Evolutionary conservation across 35 echinoderm and acorn worm genomes (phyloP).

Genomic region (Lytechinus variegatus): DNA sequence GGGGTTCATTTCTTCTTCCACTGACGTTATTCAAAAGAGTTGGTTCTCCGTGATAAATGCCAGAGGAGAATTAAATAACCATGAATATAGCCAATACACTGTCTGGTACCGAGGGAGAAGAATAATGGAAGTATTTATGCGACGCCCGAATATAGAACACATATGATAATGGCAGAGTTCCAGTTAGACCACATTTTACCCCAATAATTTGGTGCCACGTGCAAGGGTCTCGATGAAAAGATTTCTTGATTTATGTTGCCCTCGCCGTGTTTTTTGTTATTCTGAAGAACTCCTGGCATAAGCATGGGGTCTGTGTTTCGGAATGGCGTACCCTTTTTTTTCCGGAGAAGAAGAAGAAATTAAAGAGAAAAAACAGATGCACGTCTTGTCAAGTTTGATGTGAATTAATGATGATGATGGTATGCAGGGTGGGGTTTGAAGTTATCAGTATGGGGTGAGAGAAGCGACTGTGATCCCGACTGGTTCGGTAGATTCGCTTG

Average conservation of each 20-base stretch:
- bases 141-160: background rate
- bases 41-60: background rate
- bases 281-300: background rate
- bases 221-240: background rate
- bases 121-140: background rate
- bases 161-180: background rate
- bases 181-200: background rate
- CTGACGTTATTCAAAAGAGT: background rate
- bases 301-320: conserved; percentile 40
- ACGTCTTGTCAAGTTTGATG: conserved; percentile 39
- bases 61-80: background rate
- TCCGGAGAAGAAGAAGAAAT: no score
- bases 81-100: background rate
- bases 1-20: background rate
- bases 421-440: conserved; percentile 38
- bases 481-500: background rate
- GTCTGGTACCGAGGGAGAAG: background rate
- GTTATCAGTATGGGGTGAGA: background rate
- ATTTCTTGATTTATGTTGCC: conserved; percentile 6
- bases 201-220: conserved; percentile 35
- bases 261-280: background rate
- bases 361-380: background rate
- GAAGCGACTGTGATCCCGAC: background rate
- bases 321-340: background rate
- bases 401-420: conserved; percentile 32